Base-by-base conservation (phyloP, 2,797 vertebrate species). In the Tokudaia tokunoshimensis region DNA sequence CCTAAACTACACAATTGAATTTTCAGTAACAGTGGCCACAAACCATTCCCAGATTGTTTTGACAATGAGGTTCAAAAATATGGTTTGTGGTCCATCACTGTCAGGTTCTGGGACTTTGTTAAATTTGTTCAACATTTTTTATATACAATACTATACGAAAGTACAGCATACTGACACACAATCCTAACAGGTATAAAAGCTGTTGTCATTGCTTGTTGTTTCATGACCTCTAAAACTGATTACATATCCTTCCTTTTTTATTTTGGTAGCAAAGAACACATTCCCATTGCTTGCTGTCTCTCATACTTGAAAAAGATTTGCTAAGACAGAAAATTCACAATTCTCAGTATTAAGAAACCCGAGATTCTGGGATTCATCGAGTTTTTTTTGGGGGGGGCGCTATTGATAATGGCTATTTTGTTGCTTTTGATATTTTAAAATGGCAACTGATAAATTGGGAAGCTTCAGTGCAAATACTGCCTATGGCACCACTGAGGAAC, bases 1-100 rank as follows among this genome's bases (percentile, higher is more conserved):
- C 65, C 82, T 26, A 94, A 89, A 89, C 44, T 17, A 92, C 31
- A 96, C 92, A 88, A 89, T 76, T 44, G 57, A 92, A 85, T 88
- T 96, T 96, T 34, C 26, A 90, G 41, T 34, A 34, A 52, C 7
- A 80, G 22, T 14, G 81, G 20, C 4, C 94, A 10, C 12, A 83
- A 96, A 57, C 88, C 2, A 7, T 81, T 92, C 41, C 9, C 41
- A 91, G 31, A 61, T 67, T 85, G 29, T 94, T 93, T 80, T 72
- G 63, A 63, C 61, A 74, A 89, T 92, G 61, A 44, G 4, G 7
- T 76, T 57, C 19, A 80, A 80, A 79, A 89, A 93, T 47, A 67
- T 76, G 67, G 22, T 57, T 57, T 55, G 14, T 91, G 82, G 4
- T 74, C 11, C 13, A 67, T 76, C 52, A 65, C 41, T 92, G 6